These are phyloP conservation scores for Megastigmus dorsalis DNA, from an alignment of 2,888 invertebrate species.

Conservation along the genomic window DNA sequence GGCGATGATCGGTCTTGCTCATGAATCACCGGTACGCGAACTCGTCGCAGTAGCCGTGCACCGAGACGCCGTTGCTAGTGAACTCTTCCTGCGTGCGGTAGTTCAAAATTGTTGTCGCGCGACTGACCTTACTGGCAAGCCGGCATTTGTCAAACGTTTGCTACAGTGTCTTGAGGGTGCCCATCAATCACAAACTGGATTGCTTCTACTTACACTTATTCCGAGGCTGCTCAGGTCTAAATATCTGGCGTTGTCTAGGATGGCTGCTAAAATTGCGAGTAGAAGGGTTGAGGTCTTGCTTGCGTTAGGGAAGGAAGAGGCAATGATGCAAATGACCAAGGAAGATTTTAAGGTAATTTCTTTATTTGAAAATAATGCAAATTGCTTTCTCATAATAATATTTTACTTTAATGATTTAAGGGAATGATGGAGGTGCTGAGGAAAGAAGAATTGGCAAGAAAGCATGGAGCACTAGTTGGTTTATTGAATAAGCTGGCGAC, in stretches of 20 bases:
- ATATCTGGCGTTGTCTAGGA: conserved; percentile 80
- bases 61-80: conserved; percentile 81
- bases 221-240: conserved; percentile 81
- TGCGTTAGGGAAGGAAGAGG: conserved; percentile 78
- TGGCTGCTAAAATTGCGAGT: conserved; percentile 84
- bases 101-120: conserved; percentile 77
- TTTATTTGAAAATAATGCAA: not conserved
- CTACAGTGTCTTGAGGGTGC: conserved; percentile 82
- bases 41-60: conserved; percentile 79
- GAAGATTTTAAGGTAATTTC: conserved; percentile 77
- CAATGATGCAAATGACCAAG: conserved; percentile 80
- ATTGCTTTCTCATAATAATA: not conserved
- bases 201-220: conserved; percentile 79
- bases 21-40: conserved; percentile 82
- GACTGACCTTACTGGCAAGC: conserved; percentile 75
- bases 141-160: conserved; percentile 81
- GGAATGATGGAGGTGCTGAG: conserved; percentile 80
- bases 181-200: conserved; percentile 83
- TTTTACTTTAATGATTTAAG: conserved; percentile 63
- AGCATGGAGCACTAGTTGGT: conserved; percentile 77
- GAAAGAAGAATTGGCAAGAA: conserved; percentile 77
- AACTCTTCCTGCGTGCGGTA: conserved; percentile 83
- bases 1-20: conserved; percentile 80
- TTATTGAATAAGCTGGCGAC: conserved; percentile 81
- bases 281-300: conserved; percentile 82